Base-by-base conservation (phyloP, 2,113 vertebrate species). In the Aptenodytes patagonicus region DNA sequence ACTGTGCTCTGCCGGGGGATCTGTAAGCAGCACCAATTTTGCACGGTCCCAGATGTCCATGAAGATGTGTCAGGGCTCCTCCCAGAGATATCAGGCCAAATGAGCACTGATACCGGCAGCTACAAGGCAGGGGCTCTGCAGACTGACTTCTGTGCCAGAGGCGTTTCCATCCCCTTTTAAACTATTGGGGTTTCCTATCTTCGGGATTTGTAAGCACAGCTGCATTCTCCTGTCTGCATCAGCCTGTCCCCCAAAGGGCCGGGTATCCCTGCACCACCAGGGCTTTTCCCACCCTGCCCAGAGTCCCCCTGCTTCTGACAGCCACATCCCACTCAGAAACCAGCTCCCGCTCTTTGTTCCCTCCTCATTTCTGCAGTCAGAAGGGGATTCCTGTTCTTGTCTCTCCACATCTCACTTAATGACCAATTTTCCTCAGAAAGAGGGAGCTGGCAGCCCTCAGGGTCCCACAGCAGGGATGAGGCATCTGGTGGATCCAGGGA, bases 141-240 rank as follows among this genome's bases (percentile, higher is more conserved):
- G 70, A 55, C 55, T 31, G 64, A 8, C 10, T 51, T 51, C 49
- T 32, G 28, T 36, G 54, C 36, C 24, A 2, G 82, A 10, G 29
- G 0, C 40, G 7, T 24, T 87, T 34, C 77, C 36, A 9, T 11
- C 10, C 32, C 28, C 0, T 0, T n/a, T 66, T 66, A 24, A 32
- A 18, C 3, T 46, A 1, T 5, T 29, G 32, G 32, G 17, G 13
- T 10, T 91, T 68, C 21, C n/a, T 22, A 1, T 11, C 46, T 54
- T 32, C 16, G 55, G 26, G 44, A 3, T 83, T 80, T 47, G 11
- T 17, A 7, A 36, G 29, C 13, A 18, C n/a, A 40, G 38, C 38
- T 60, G 47, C 32, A 12, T 68, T 87, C n/a, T 75, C 57, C 52
- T 64, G 68, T 14, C 17, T 7, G 2, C 22, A 34, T 26, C 44